Conservation (phyloP, 2,888 invertebrate genomes). For the Perithous albicinctus region DNA sequence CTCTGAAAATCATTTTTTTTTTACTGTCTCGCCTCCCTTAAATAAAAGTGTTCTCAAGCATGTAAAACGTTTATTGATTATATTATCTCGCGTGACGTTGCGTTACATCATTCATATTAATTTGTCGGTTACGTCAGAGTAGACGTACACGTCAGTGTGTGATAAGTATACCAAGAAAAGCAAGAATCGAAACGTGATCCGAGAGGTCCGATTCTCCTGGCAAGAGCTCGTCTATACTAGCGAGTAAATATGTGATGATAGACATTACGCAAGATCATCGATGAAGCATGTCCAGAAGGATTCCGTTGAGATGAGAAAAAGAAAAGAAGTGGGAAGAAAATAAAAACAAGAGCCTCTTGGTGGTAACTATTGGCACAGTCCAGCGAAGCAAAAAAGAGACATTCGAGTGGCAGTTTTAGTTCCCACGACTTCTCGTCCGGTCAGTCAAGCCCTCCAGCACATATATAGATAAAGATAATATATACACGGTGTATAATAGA, state of each 20-base stretch:
- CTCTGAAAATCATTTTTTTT: too few relatives aligned
- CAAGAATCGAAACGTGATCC: neutral
- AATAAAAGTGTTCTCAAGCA: neutral
- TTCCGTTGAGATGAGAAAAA: conserved; percentile 9
- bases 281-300: conserved; percentile 19
- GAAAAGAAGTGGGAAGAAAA: neutral
- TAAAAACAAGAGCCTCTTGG: conserved; percentile 18
- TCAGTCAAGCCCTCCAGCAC: neutral
- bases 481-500: neutral
- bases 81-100: neutral
- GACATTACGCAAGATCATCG: conserved; percentile 37
- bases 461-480: conserved; percentile 31
- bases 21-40: too few relatives aligned
- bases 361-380: conserved; percentile 16
- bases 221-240: conserved; percentile 9
- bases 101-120: neutral
- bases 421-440: conserved; percentile 46
- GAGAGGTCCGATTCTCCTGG: neutral
- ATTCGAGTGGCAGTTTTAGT: conserved; percentile 43
- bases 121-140: neutral
- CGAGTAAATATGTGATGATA: neutral
- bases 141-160: neutral
- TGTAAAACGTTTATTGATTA: neutral
- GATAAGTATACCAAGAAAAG: conserved; percentile 29
- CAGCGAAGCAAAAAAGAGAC: conserved; percentile 41